A percentile compares a stretch with the other conserved stretches of the same genome.
Conservation (phyloP, 2,888 invertebrate genomes). For the Antheraea yamamai region DNA sequence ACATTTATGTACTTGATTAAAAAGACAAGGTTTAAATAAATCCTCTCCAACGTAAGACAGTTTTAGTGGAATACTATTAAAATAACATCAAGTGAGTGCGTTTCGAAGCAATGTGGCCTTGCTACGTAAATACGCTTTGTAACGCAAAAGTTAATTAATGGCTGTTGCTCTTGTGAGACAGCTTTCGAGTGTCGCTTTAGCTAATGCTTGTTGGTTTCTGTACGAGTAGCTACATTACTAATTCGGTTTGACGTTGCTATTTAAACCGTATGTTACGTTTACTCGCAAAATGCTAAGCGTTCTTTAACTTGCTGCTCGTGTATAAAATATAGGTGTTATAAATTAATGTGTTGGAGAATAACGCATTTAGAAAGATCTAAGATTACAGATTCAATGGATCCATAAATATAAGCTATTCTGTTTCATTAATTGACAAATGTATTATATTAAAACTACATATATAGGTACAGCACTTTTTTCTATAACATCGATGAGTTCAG, state of each 20-base stretch:
- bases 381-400: too few species aligned
- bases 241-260: conserved; percentile 8
- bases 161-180: conserved; percentile 13
- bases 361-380: too few species aligned
- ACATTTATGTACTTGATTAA: not conserved
- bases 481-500: too few species aligned
- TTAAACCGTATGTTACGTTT: not conserved
- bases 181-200: conserved; percentile 12
- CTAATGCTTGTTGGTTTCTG: conserved; percentile 11
- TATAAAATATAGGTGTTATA: not conserved
- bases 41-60: not conserved
- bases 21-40: not conserved
- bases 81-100: conserved; percentile 13
- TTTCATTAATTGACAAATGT: too few species aligned
- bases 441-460: too few species aligned
- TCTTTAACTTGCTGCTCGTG: not conserved
- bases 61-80: conserved; percentile 14
- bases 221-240: conserved; percentile 7
- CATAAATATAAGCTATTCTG: too few species aligned
- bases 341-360: too few species aligned
- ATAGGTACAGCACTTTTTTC: too few species aligned
- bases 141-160: conserved; percentile 23
- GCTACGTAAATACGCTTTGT: conserved; percentile 22
- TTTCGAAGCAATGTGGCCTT: conserved; percentile 15
- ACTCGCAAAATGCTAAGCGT: not conserved